Base-by-base conservation (phyloP, 2,113 vertebrate genomes). In the Prinia subflava region DNA sequence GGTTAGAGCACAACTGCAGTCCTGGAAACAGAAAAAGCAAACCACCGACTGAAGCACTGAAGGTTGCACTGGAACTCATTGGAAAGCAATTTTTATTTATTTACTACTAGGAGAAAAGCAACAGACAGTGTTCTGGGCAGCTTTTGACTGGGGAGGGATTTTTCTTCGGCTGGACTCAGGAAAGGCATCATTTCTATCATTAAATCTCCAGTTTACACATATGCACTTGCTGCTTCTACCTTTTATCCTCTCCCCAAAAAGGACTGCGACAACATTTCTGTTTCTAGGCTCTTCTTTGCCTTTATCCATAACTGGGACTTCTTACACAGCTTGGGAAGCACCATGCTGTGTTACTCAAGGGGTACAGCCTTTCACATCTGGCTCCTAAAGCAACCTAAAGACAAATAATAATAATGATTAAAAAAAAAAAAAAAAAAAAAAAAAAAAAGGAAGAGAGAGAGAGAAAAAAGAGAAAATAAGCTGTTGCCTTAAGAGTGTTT, bases 141-240 rank as follows among this genome's bases (percentile, higher is more conserved):
- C 9, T 59, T 82, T 67, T 0, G 0, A 10, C 1, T 16, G 24
- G 7, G 21, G 22, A 85, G 37, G 14, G 13, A 21, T 65, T 68
- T 75, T 89, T 27, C 37, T 81, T n/a, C 62, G 44, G 33, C 23
- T 49, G 28, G 22, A 20, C 10, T 56, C 33, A 62, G 31, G 41
- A 49, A 65, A 82, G 16, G 35, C 4, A 1, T 60, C 0, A 42
- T 57, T 88, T 82, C 21, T 71, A 42, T 37, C 33, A 27, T 39
- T 56, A 86, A 57, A 44, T 39, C 23, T 76, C 28, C 4, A 4
- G 6, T 42, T 56, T 47, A 53, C 46, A 73, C 15, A 44, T 25
- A 30, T 6, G 14, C 30, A 44, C 24, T 55, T 37, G 44, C 53
- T 74, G 37, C 7, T 33, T 64, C 63, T 80, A 64, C 23, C 28